phyloP scores from a whole-genome alignment of 2,888 invertebrate species.

The Dryobotodes eremita region DNA sequence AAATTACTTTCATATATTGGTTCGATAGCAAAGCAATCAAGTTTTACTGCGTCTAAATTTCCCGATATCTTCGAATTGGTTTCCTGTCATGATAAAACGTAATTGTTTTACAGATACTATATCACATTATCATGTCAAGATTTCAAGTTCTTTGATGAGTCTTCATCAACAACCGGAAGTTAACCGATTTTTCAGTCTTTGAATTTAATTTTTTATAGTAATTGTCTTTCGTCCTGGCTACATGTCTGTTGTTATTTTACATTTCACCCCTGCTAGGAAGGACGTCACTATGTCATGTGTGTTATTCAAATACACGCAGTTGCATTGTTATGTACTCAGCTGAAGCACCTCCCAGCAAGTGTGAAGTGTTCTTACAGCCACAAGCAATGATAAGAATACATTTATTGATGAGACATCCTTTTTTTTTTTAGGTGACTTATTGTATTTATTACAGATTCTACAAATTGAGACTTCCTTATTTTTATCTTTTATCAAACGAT shows the following conservation, averaged over 20 bases:
- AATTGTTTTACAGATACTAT: neutral
- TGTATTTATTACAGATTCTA: too few species aligned
- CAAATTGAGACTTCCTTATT: too few species aligned
- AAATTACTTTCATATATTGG: neutral
- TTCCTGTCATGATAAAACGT: slow-evolving; percentile 7
- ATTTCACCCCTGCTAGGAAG: slow-evolving; percentile 44
- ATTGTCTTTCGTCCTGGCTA: slow-evolving; percentile 59
- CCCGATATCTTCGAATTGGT: slow-evolving; percentile 18
- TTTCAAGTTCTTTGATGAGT: neutral
- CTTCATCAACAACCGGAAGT: slow-evolving; percentile 4
- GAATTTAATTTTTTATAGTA: neutral
- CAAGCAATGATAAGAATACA: slow-evolving; percentile 53
- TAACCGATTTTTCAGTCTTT: slow-evolving; percentile 30
- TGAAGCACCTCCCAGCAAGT: slow-evolving; percentile 31
- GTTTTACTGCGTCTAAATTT: slow-evolving; percentile 6
- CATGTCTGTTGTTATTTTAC: slow-evolving; percentile 36
- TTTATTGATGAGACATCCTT: slow-evolving; percentile 15
- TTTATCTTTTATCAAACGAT: neutral
- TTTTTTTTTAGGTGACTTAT: too few species aligned
- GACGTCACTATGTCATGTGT: neutral
- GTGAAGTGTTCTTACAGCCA: slow-evolving; percentile 54
- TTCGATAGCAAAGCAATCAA: neutral
- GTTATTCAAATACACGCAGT: neutral
- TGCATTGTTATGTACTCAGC: slow-evolving; percentile 31
- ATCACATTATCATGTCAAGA: neutral